Evolutionary conservation across 2,888 invertebrate genomes (phyloP).

Genomic region (Desoria tigrina): DNA sequence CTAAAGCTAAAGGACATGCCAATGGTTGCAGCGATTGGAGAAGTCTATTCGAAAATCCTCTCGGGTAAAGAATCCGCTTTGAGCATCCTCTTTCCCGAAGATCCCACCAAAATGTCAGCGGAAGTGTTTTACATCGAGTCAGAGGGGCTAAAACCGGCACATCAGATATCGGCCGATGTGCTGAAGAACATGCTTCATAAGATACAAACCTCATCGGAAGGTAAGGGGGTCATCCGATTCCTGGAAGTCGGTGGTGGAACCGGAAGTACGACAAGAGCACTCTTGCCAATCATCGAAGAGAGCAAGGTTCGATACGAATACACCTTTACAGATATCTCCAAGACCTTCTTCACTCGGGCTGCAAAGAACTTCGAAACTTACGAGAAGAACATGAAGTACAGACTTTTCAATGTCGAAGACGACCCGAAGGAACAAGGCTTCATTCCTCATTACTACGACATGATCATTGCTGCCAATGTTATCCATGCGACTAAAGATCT

Average conservation of each 20-base stretch:
- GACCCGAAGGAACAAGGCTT: slow-evolving; percentile 18
- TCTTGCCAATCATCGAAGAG: slow-evolving; percentile 5
- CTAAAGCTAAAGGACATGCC: slow-evolving; percentile 1
- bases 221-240: slow-evolving; percentile 1
- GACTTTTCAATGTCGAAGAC: slow-evolving; percentile 13
- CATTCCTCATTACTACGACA: slow-evolving; percentile 16
- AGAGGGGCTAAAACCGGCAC: neutral
- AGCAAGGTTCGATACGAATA: slow-evolving; percentile 12
- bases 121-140: slow-evolving; percentile 7
- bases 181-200: neutral
- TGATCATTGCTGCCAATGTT: slow-evolving; percentile 1
- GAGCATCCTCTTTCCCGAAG: neutral
- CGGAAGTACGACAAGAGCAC: neutral
- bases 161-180: neutral
- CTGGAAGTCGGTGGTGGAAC: slow-evolving; percentile 21
- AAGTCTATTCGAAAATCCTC: neutral
- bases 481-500: slow-evolving; percentile 18
- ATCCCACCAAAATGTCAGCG: slow-evolving; percentile 4
- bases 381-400: slow-evolving; percentile 1
- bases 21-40: slow-evolving; percentile 6
- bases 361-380: slow-evolving; percentile 13
- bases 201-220: neutral
- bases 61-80: slow-evolving; percentile 4
- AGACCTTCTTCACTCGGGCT: slow-evolving; percentile 13
- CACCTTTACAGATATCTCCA: slow-evolving; percentile 16